Conservation (phyloP, 1,140 invertebrate genomes). For the Berghia stephanieae region DNA sequence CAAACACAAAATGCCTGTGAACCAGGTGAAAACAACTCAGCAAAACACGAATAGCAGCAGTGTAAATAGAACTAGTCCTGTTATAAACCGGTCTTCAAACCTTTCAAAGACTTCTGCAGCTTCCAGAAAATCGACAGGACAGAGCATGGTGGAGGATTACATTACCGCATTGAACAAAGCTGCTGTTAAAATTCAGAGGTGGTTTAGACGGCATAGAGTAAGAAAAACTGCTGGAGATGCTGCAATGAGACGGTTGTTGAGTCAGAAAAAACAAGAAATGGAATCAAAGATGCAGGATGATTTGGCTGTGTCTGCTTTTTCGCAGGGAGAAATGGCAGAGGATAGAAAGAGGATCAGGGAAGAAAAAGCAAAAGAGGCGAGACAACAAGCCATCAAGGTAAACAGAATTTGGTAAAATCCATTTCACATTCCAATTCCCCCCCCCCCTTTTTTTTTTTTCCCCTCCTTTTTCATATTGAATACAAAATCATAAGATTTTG, state of each 20-base stretch:
- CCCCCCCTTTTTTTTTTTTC: no score
- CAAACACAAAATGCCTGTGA: conserved; percentile 65
- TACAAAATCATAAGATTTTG: no score
- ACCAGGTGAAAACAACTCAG: conserved; percentile 48
- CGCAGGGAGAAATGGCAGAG: conserved; percentile 42
- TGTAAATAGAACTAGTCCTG: no score
- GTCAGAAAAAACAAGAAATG: conserved; percentile 51
- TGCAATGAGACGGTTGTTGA: conserved; percentile 57
- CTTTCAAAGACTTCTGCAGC: no score
- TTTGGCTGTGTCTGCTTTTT: background rate
- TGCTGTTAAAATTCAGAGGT: conserved; percentile 61
- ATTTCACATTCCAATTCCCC: no score
- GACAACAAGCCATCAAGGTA: conserved; percentile 63
- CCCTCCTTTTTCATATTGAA: no score
- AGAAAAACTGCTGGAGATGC: conserved; percentile 49
- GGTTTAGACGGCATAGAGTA: conserved; percentile 47
- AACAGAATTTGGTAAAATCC: no score
- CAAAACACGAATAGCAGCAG: background rate
- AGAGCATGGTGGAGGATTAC: conserved; percentile 57
- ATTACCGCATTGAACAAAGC: conserved; percentile 56
- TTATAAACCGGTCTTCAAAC: no score
- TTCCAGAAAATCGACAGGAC: no score
- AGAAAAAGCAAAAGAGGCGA: conserved; percentile 57
- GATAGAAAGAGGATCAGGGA: conserved; percentile 58
- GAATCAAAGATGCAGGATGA: conserved; percentile 35